phyloP scores from a whole-genome alignment of 2,113 vertebrate species.

The Neotoma lepida region DNA sequence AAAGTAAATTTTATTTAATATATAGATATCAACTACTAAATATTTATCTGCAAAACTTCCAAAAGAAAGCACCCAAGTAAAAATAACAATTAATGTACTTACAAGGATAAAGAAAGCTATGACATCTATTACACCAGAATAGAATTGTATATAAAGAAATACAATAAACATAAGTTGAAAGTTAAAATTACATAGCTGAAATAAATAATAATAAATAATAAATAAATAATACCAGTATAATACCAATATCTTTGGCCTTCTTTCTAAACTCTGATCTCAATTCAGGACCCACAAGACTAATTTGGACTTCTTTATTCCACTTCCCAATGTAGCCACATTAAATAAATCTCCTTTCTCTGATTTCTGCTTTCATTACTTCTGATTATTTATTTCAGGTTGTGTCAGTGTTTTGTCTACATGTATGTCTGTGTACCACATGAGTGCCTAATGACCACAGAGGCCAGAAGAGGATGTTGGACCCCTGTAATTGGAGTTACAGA shows the following conservation, averaged over 20 bases:
- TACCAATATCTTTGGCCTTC: no score
- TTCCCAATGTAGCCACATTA: not conserved
- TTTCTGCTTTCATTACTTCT: not conserved
- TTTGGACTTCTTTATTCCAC: not conserved
- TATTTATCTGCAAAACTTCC: not conserved
- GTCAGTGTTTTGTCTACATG: not conserved
- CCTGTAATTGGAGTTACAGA: not conserved
- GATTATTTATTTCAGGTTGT: not conserved
- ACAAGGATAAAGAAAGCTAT: slow-evolving; percentile 7
- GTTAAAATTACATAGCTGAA: slow-evolving; percentile 21
- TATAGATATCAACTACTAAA: not conserved
- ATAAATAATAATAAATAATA: no score
- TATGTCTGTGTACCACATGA: not conserved
- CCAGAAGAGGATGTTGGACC: not conserved
- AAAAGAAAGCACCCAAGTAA: slow-evolving; percentile 11
- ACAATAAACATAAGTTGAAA: not conserved
- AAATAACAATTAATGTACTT: not conserved
- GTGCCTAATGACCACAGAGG: not conserved
- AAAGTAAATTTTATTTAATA: slow-evolving; percentile 5
- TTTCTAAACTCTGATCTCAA: not conserved
- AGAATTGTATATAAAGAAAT: slow-evolving; percentile 23
- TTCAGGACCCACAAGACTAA: not conserved
- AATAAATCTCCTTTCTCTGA: not conserved
- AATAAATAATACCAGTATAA: no score
- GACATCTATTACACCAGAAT: not conserved